A percentile compares a stretch with the other conserved stretches of the same genome.
phyloP scores from a whole-genome alignment of 2,113 vertebrate genomes.

The Seriola dumerili region DNA sequence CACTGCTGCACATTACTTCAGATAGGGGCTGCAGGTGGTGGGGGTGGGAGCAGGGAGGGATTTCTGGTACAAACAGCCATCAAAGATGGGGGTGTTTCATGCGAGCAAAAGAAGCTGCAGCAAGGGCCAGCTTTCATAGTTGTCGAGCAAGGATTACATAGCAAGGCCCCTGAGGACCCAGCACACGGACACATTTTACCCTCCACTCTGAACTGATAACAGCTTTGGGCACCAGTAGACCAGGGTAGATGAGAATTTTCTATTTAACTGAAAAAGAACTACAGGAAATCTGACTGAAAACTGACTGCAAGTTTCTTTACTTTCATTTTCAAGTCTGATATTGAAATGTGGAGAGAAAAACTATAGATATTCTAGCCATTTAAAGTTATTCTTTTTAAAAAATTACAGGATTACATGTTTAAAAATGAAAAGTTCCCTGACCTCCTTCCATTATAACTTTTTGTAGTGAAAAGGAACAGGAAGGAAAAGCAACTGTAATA shows the following conservation, averaged over 20 bases:
- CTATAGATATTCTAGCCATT: not conserved
- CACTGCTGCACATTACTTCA: slow-evolving; percentile 50
- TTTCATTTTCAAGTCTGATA: not conserved
- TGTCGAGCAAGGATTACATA: slow-evolving; percentile 40
- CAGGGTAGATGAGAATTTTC: not conserved
- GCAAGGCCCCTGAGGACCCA: slow-evolving; percentile 24
- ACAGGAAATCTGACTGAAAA: not conserved
- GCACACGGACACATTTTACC: slow-evolving; percentile 41
- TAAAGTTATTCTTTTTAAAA: not conserved
- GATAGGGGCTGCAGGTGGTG: slow-evolving; percentile 44
- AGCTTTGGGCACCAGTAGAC: not conserved
- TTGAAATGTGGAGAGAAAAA: not conserved
- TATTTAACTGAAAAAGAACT: slow-evolving; percentile 4
- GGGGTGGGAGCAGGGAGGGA: slow-evolving; percentile 34
- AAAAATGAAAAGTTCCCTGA: not conserved
- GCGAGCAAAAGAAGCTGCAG: slow-evolving; percentile 57
- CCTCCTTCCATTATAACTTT: not conserved
- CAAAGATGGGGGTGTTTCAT: slow-evolving; percentile 68
- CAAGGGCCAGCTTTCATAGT: slow-evolving; percentile 59
- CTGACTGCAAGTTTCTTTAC: not conserved
- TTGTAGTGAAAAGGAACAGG: not conserved
- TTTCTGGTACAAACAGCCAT: slow-evolving; percentile 73
- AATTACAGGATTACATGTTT: not conserved
- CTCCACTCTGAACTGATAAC: slow-evolving; percentile 16
- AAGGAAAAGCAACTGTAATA: no score